Evolutionary conservation across 2,797 vertebrate genomes (phyloP).

Genomic region (Lepus townsendii): DNA sequence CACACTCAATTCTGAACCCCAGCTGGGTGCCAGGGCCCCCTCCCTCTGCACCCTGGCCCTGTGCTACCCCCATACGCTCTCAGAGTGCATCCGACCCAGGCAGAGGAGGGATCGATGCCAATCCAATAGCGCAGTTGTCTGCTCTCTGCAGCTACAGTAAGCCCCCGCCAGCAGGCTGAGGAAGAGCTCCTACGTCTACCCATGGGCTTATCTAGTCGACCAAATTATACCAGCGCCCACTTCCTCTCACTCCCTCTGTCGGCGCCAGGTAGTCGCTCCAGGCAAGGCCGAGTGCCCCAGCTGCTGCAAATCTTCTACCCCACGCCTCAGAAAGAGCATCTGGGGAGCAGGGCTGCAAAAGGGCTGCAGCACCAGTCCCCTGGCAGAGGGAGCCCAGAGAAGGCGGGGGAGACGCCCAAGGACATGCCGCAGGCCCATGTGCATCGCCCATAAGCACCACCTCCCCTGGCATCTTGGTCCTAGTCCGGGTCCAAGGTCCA

Average conservation of each 20-base stretch:
- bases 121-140: slow-evolving; percentile 78
- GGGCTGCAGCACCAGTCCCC: background rate
- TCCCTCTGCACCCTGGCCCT: background rate
- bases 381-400: slow-evolving; percentile 9
- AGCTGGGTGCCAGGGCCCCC: background rate
- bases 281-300: slow-evolving; percentile 20
- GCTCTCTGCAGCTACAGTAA: slow-evolving; percentile 76
- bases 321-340: slow-evolving; percentile 21
- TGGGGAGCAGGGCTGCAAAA: background rate
- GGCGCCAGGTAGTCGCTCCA: slow-evolving; percentile 34
- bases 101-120: slow-evolving; percentile 79
- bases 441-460: background rate
- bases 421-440: slow-evolving; percentile 28
- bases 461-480: background rate
- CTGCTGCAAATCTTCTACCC: background rate
- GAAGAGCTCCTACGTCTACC: slow-evolving; percentile 55
- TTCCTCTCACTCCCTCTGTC: slow-evolving; percentile 58
- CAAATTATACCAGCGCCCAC: slow-evolving; percentile 58
- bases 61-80: slow-evolving; percentile 31
- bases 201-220: slow-evolving; percentile 71
- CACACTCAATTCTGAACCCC: slow-evolving; percentile 9
- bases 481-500: slow-evolving; percentile 19
- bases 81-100: slow-evolving; percentile 57
- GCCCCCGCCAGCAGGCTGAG: slow-evolving; percentile 58
- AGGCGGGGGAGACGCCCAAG: background rate